These are phyloP conservation scores for Hypanus sabinus DNA, from an alignment of 2,113 vertebrate species.

Conservation along the genomic window DNA sequence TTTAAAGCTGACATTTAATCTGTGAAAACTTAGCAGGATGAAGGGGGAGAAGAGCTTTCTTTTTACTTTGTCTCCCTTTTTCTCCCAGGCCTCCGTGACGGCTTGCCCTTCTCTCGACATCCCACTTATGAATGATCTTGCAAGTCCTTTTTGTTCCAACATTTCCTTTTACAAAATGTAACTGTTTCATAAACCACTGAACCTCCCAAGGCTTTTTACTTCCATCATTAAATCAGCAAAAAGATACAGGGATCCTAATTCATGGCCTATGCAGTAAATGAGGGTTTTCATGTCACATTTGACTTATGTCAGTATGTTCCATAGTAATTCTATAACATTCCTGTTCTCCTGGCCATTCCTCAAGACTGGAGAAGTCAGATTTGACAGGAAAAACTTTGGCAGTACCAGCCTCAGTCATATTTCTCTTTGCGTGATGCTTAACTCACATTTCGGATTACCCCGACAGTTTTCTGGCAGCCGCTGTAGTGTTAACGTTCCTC, in stretches of 20 bases:
- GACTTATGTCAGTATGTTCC: neutral
- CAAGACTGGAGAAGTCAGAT: neutral
- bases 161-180: neutral
- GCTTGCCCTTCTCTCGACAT: neutral
- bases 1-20: too few species aligned
- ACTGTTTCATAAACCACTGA: neutral
- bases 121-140: neutral
- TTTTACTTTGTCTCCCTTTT: too few species aligned
- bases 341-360: neutral
- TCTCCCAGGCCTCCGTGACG: neutral
- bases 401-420: neutral
- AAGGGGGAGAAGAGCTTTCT: too few species aligned
- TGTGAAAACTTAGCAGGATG: too few species aligned
- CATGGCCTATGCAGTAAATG: neutral
- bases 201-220: neutral
- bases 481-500: neutral
- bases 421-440: neutral
- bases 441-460: neutral
- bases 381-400: neutral
- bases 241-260: neutral
- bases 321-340: neutral
- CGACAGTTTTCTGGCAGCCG: neutral
- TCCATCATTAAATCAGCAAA: neutral
- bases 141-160: neutral
- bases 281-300: neutral